phyloP scores from a whole-genome alignment of 2,888 invertebrate species.

The Lepidochitona cinerea region DNA sequence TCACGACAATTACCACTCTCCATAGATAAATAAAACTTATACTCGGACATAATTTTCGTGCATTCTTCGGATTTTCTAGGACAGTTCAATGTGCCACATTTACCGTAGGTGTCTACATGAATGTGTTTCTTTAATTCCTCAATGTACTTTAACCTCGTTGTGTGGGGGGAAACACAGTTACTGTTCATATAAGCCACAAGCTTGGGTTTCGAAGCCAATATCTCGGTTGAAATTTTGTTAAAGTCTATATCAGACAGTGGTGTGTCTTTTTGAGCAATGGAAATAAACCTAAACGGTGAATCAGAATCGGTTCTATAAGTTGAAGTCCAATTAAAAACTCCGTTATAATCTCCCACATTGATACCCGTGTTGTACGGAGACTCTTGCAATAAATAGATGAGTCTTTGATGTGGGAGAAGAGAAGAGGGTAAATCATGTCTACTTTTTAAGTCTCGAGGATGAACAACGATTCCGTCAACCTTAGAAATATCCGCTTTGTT shows the following conservation, averaged over 20 bases:
- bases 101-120: neutral
- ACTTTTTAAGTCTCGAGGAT: neutral
- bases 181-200: neutral
- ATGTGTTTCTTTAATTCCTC: neutral
- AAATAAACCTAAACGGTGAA: neutral
- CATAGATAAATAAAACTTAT: neutral
- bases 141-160: neutral
- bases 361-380: neutral
- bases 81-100: neutral
- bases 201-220: neutral
- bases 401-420: neutral
- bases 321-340: neutral
- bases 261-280: neutral
- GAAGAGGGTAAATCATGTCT: neutral
- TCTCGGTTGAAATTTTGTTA: neutral
- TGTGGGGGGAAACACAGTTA: neutral
- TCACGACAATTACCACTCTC: neutral
- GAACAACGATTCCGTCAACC: neutral
- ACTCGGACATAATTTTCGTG: neutral
- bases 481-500: neutral
- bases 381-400: neutral
- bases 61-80: neutral
- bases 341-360: neutral
- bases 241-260: neutral
- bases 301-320: neutral